Percentiles rank a stretch among this genome's conserved stretches.
phyloP scores from a whole-genome alignment of 64 coral and sea anemone species.

The Hydrozoanthus tunicans region DNA sequence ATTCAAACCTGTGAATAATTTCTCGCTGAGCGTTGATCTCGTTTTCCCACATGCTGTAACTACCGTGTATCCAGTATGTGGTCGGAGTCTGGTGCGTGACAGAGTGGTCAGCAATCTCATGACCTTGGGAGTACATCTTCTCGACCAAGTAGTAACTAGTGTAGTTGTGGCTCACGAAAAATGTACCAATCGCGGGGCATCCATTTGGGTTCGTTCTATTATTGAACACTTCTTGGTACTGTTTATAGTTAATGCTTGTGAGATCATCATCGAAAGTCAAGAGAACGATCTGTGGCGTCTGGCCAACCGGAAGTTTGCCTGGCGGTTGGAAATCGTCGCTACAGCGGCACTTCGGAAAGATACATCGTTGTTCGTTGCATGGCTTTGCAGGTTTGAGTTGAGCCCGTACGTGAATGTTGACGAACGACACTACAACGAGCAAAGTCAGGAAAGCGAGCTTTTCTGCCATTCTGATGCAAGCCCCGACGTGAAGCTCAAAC shows the following conservation, averaged over 20 bases:
- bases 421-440: not conserved
- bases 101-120: constrained; percentile 81
- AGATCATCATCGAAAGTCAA: constrained; percentile 84
- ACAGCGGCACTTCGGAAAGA: constrained; percentile 68
- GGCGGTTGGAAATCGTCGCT: constrained; percentile 76
- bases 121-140: constrained; percentile 70
- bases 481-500: not conserved
- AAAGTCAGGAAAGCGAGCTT: not conserved
- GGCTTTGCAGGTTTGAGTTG: constrained; percentile 46
- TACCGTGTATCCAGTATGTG: constrained; percentile 61
- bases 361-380: constrained; percentile 61
- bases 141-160: constrained; percentile 79
- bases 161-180: constrained; percentile 80
- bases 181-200: constrained; percentile 65
- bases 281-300: constrained; percentile 77
- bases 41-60: constrained; percentile 73
- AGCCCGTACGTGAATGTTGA: not conserved
- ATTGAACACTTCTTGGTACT: constrained; percentile 66
- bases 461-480: not conserved
- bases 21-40: constrained; percentile 76
- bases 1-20: constrained; percentile 81
- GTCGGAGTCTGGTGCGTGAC: constrained; percentile 76
- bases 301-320: constrained; percentile 24
- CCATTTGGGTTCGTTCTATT: constrained; percentile 73
- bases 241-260: constrained; percentile 32